Percentiles rank a stretch among this genome's conserved stretches.
phyloP scores from a whole-genome alignment of 2,797 vertebrate genomes.

The Salmo trutta region DNA sequence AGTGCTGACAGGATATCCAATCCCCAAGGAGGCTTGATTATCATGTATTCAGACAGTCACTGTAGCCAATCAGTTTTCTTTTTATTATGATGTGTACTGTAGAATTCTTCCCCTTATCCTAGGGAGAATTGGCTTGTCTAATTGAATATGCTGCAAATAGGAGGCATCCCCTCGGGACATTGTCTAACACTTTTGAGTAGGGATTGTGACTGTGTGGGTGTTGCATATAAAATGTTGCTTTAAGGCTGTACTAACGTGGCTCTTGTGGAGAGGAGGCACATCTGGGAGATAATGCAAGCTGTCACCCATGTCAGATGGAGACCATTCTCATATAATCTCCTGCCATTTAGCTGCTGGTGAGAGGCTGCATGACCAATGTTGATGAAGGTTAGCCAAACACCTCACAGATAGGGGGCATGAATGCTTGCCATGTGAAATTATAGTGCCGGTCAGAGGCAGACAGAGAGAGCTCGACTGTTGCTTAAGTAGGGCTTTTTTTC shows the following conservation, averaged over 20 bases:
- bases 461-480: background rate
- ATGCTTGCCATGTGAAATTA: conserved; percentile 55
- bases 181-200: conserved; percentile 53
- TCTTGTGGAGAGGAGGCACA: conserved; percentile 38
- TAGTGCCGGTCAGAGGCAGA: conserved; percentile 1
- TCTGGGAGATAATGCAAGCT: conserved; percentile 44
- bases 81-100: conserved; percentile 10
- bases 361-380: conserved; percentile 18
- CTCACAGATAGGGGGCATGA: conserved; percentile 3
- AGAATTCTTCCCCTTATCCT: conserved; percentile 25
- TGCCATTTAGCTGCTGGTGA: conserved; percentile 37
- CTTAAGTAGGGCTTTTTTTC: background rate
- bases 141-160: conserved; percentile 56
- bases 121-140: conserved; percentile 50
- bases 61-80: conserved; percentile 21
- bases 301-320: conserved; percentile 49
- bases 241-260: conserved; percentile 36
- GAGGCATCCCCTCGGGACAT: conserved; percentile 32
- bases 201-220: conserved; percentile 47
- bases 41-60: background rate
- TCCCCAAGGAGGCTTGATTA: background rate
- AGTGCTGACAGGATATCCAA: background rate
- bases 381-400: conserved; percentile 29
- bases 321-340: conserved; percentile 44
- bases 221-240: conserved; percentile 59